phyloP scores from a whole-genome alignment of 2,888 invertebrate species.

The Lasioglossum malachurum region DNA sequence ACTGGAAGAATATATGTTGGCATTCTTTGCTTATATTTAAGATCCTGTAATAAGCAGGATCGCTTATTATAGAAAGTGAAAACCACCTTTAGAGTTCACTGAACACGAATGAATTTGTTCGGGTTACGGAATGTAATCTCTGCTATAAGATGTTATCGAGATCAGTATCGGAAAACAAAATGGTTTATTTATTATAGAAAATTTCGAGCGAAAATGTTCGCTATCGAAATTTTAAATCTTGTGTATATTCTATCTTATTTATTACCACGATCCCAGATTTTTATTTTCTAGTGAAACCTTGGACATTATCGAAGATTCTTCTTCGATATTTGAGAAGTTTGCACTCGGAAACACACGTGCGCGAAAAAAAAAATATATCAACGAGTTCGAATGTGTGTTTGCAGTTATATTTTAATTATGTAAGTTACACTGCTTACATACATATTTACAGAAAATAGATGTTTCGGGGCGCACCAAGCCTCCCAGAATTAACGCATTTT shows the following conservation, averaged over 20 bases:
- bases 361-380: background rate
- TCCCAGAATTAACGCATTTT: constrained; percentile 55
- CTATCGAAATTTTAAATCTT: background rate
- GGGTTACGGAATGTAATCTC: background rate
- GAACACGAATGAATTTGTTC: constrained; percentile 7
- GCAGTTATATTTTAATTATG: constrained; percentile 19
- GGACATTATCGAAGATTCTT: background rate
- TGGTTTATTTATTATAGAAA: background rate
- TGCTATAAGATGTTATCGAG: background rate
- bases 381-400: constrained; percentile 10
- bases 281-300: background rate
- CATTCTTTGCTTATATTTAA: constrained; percentile 19
- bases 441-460: constrained; percentile 35
- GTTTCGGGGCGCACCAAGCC: constrained; percentile 37
- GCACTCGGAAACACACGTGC: background rate
- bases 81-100: constrained; percentile 18
- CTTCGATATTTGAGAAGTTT: background rate
- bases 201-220: background rate
- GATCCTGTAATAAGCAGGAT: constrained; percentile 16
- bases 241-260: background rate
- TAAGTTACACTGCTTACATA: constrained; percentile 11
- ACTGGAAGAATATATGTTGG: constrained; percentile 13
- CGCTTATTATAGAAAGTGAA: constrained; percentile 38
- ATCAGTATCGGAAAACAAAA: background rate
- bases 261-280: background rate